Evolutionary conservation across 2,113 vertebrate genomes (phyloP).

Genomic region (Catharus bicknelli): DNA sequence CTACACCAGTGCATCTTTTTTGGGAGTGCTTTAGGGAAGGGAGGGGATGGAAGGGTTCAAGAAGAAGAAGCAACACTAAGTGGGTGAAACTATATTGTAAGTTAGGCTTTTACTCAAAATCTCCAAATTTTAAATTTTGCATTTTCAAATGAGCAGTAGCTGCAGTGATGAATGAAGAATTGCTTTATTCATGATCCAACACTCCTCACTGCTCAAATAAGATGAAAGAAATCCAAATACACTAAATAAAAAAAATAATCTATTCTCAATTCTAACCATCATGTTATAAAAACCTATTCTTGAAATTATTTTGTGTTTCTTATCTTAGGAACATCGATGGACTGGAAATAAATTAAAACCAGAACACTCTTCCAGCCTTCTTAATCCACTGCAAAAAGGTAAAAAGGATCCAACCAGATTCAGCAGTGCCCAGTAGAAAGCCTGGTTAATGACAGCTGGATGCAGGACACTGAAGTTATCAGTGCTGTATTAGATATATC

Average conservation of each 20-base stretch:
- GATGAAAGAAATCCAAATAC: background rate
- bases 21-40: background rate
- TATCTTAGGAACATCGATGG: background rate
- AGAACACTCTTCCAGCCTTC: background rate
- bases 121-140: background rate
- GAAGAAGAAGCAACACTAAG: background rate
- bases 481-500: background rate
- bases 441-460: background rate
- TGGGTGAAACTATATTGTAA: background rate
- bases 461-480: background rate
- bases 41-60: background rate
- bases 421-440: background rate
- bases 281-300: background rate
- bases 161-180: background rate
- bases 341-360: background rate
- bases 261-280: background rate
- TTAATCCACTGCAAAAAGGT: background rate
- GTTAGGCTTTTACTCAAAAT: background rate
- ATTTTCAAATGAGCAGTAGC: background rate
- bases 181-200: background rate
- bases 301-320: background rate
- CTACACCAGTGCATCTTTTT: background rate
- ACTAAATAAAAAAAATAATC: background rate
- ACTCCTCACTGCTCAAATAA: background rate
- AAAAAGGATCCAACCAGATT: background rate